Conservation (phyloP, 2,797 vertebrate genomes). For the Merluccius polli region DNA sequence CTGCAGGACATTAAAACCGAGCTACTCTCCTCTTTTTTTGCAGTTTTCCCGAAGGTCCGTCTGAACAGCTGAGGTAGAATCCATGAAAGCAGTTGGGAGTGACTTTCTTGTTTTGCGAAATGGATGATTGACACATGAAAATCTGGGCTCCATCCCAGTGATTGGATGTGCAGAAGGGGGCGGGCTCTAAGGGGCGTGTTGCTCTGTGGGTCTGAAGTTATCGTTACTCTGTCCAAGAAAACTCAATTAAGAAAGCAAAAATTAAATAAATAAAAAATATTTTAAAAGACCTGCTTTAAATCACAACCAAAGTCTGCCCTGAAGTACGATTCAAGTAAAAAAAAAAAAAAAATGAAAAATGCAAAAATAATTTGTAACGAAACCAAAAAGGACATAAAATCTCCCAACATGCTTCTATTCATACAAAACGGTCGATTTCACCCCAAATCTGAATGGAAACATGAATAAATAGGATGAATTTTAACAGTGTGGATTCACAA, state of each 20-base stretch:
- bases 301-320: conserved; percentile 59
- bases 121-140: conserved; percentile 63
- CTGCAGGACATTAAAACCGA: conserved; percentile 71
- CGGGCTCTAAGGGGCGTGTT: conserved; percentile 20
- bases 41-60: conserved; percentile 77
- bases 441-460: conserved; percentile 63
- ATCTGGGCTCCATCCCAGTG: conserved; percentile 65
- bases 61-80: conserved; percentile 83
- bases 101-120: conserved; percentile 59
- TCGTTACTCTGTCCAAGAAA: conserved; percentile 34
- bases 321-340: conserved; percentile 71
- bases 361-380: conserved; percentile 47
- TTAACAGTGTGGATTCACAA: conserved; percentile 63
- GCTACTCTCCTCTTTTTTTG: conserved; percentile 69
- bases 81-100: conserved; percentile 75
- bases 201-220: conserved; percentile 54
- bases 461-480: conserved; percentile 71
- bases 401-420: conserved; percentile 49
- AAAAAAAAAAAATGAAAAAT: conserved; percentile 60
- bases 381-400: conserved; percentile 43
- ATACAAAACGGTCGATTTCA: conserved; percentile 51
- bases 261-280: conserved; percentile 41
- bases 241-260: conserved; percentile 44
- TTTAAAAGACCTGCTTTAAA: conserved; percentile 65
- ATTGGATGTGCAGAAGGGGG: conserved; percentile 60